Base-by-base conservation (phyloP, 2,888 invertebrate genomes). In the Drosophila cracens region DNA sequence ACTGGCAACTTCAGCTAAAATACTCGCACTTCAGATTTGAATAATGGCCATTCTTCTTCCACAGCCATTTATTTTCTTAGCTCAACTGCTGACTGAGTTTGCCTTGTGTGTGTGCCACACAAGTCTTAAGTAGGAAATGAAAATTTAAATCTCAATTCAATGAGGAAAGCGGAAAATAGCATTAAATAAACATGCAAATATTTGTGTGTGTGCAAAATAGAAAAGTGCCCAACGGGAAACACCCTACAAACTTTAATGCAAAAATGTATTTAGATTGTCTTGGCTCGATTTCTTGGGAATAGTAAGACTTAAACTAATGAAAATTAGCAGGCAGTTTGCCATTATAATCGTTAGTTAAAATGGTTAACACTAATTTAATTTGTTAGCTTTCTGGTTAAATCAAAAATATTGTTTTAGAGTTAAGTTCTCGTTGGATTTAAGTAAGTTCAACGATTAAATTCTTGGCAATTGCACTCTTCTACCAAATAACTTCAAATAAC, bases 31-130 rank as follows among this genome's bases (percentile, higher is more conserved):
- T 56, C 56, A 54, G 51, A 40, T 70, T 76, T 72, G 65, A 83
- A 68, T 83, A 74, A 74, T 84, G 80, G 64, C 64, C 46, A 49
- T 49, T 11, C 43, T 56, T 54, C 64, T 38, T 33, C n/a, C 29
- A 61, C 7, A 46, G 46, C 16, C 46, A 46, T 46, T 46, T 57
- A 53, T 51, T 65, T 66, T 54, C 18, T 27, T 18, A 11, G 11
- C 34, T 65, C 27, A 40, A 27, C 38, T 52, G 67, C 8, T 54
- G 53, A 54, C 53, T 48, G 53, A 46, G 25, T 21, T 46, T 53
- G 18, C 13, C 25, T n/a, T 21, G 16, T n/a, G 43, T 33, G 46
- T 16, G 27, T 27, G 21, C n/a, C 18, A 16, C 2, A 43, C 18
- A 29, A 40, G 29, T 43, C 6, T 31, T 8, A 21, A 57, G 40